Percentiles rank a stretch among this genome's conserved stretches.
These are phyloP conservation scores for Ochropacha duplaris DNA, from an alignment of 2,888 invertebrate genomes.

Conservation along the genomic window DNA sequence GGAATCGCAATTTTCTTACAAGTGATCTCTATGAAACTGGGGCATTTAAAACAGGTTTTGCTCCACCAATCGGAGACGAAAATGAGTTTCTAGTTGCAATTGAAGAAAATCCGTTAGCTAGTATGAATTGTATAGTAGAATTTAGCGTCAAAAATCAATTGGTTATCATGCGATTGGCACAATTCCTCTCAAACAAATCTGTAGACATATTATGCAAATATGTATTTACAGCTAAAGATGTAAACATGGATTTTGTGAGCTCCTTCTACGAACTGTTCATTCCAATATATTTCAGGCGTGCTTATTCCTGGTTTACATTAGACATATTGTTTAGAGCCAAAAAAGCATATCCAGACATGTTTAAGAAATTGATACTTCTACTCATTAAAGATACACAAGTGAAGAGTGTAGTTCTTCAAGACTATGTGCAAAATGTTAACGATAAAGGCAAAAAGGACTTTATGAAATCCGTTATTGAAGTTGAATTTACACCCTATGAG, in stretches of 20 bases:
- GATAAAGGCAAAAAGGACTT: neutral
- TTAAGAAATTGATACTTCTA: neutral
- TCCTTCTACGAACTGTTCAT: conserved; percentile 4
- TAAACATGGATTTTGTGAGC: neutral
- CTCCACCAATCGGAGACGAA: neutral
- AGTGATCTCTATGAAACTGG: neutral
- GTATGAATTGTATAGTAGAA: neutral
- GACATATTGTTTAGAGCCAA: conserved; percentile 6
- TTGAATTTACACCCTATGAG: neutral
- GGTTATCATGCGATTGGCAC: neutral
- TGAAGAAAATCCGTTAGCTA: neutral
- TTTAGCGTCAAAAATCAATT: neutral
- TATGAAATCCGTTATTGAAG: neutral
- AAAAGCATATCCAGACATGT: conserved; percentile 1
- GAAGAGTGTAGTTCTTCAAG: neutral
- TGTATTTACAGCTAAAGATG: neutral
- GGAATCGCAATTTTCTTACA: neutral
- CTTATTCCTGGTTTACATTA: conserved; percentile 7
- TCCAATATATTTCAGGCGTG: neutral
- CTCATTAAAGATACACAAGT: conserved; percentile 2
- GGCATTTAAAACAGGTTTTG: neutral
- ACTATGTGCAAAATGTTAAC: neutral
- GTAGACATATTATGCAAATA: conserved; percentile 3
- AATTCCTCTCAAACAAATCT: neutral
- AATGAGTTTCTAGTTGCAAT: neutral